Base-by-base conservation (phyloP, 30 jellyfish, hydroid and myxozoan species). In the Hydractinia echinata region DNA sequence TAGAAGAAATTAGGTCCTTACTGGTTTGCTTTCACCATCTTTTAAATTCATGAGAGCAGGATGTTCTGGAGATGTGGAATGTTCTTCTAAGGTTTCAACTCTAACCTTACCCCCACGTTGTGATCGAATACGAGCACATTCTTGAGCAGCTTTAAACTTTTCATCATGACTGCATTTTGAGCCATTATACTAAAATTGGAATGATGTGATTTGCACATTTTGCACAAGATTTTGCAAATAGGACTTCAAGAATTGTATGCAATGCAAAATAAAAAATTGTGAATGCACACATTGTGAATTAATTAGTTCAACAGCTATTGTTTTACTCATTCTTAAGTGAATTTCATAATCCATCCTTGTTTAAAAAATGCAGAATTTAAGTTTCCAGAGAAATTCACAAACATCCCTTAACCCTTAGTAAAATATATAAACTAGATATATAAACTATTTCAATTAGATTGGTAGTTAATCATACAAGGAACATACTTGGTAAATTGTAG, bases 61-160 rank as follows among this genome's bases (percentile, higher is more conserved):
- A 66, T 93, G 99, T 13, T 87, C 87, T 14, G 88, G 56, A 11
- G 99, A 68, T 4, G 89, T 83, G 8, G 69, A 60, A 53, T 66
- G 82, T 61, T 93, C 99, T 64, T 93, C 99, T 77, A 76, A 85
- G 67, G 83, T 85, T 44, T 86, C 91, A 61, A 85, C 76, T 73
- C 83, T 86, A 7, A 79, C 52, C 49, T 71, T 66, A 30, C 44
- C 44, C 51, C 81, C 81, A 60, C 87, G 84, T 11, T 64, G 21
- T 60, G 56, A 62, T 50, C 61, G 64, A 44, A 80, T 64, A 44
- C 61, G 39, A 14, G 83, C 76, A 55, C 85, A 87, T 73, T 88
- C 95, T 54, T 88, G 96, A 4, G 99, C 95, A 14, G 99, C 99
- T 85, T 83, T 88, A 88, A 94, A 94, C 74, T 94, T 94, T 83